A percentile compares a stretch with the other conserved stretches of the same genome.
phyloP scores from a whole-genome alignment of 2,113 vertebrate species.

The Galeopterus variegatus region DNA sequence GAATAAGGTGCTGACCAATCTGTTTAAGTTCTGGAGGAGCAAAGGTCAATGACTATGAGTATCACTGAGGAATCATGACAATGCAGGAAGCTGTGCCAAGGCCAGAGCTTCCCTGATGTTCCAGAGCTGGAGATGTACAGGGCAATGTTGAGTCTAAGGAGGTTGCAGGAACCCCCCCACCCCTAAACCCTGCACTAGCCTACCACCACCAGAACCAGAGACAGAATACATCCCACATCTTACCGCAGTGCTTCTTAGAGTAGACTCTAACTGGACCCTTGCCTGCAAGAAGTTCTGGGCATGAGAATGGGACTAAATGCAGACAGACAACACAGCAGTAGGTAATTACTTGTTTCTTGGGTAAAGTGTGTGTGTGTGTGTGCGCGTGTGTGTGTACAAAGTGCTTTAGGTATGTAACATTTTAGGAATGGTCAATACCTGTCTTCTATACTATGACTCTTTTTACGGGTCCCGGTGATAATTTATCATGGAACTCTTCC shows the following conservation, averaged over 20 bases:
- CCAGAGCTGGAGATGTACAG: neutral
- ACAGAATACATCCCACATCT: neutral
- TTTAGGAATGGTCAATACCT: conserved; percentile 2
- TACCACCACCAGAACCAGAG: neutral
- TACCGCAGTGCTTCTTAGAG: neutral
- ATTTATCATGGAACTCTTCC: neutral
- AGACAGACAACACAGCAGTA: neutral
- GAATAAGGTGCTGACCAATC: neutral
- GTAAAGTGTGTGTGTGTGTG: neutral
- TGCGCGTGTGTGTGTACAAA: neutral
- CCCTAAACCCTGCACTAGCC: neutral
- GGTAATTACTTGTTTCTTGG: neutral
- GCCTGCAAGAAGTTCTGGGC: neutral
- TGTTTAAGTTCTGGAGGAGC: neutral
- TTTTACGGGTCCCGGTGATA: neutral
- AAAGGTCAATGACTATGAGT: neutral
- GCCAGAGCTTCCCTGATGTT: neutral
- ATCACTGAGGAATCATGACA: neutral
- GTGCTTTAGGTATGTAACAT: neutral
- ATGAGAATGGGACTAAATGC: neutral
- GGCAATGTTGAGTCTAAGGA: neutral
- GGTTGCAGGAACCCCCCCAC: neutral
- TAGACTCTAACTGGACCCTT: neutral
- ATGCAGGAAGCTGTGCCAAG: neutral
- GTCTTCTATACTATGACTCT: neutral